Conservation (phyloP, 2,888 invertebrate species). For the Ichneumoninae sp. region DNA sequence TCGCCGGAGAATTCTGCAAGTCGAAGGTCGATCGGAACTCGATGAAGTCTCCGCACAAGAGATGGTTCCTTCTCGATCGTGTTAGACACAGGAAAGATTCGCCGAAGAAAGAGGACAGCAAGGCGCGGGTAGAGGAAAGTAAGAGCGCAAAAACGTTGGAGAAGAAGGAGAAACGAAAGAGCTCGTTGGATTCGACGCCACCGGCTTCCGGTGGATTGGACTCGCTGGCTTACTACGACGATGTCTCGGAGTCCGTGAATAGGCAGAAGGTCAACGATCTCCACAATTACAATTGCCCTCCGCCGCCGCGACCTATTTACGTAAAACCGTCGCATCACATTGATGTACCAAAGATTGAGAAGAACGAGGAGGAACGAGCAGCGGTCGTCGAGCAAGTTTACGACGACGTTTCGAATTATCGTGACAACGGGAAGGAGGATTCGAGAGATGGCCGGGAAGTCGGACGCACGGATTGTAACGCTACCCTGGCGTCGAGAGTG, state of each 20-base stretch:
- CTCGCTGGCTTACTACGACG: constrained; percentile 73
- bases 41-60: constrained; percentile 70
- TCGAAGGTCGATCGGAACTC: constrained; percentile 17
- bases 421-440: constrained; percentile 56
- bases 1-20: background rate
- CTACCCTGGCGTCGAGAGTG: background rate
- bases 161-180: constrained; percentile 31
- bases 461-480: background rate
- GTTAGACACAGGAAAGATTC: constrained; percentile 74
- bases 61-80: constrained; percentile 77
- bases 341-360: background rate
- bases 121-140: constrained; percentile 35
- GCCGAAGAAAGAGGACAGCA: constrained; percentile 66
- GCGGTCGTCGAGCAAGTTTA: constrained; percentile 74
- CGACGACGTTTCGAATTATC: constrained; percentile 77
- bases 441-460: background rate
- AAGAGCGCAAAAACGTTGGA: constrained; percentile 10
- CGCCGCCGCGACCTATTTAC: constrained; percentile 79
- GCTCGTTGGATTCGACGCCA: background rate
- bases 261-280: constrained; percentile 48
- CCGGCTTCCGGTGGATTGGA: constrained; percentile 41
- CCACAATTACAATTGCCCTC: constrained; percentile 77
- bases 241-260: constrained; percentile 69
- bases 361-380: constrained; percentile 17
- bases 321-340: constrained; percentile 66